Base-by-base conservation (phyloP, 2,113 vertebrate species). In the Junco hyemalis region DNA sequence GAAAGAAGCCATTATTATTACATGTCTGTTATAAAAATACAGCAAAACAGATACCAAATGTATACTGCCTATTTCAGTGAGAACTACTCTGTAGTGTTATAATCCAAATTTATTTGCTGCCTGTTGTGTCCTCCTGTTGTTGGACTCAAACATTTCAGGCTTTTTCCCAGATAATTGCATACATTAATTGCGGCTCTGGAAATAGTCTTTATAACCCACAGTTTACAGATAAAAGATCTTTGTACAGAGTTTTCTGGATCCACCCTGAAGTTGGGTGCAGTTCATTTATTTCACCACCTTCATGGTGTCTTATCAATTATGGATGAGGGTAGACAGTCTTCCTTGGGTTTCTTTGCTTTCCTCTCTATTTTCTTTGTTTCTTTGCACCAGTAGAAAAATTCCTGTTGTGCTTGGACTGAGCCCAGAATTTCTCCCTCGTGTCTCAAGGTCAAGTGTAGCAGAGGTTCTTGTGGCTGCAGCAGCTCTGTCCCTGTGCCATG, bases 251-350 rank as follows among this genome's bases (percentile, higher is more conserved):
- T 93, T 44, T 40, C 66, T 36, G 14, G 38, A 38, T 28, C 33
- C 3, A 5, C 12, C 38, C 38, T 5, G 23, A 51, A 57, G 14
- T 25, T 47, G 0, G 1, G 3, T 61, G 64, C 42, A 21, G 10
- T 14, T 61, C 4, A 9, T 50, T 45, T 42, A 14, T 79, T 80
- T 80, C 6, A 8, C 15, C 0, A 3, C 8, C 12, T 54, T 88
- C 8, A 7, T 23, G 36, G 25, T 64, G 26, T 36, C 65, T 72
- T 64, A n/a, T 50, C 47, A 70, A 14, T 73, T 44, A 50, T 13
- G 23, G 17, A 11, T 14, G 17, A 60, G 50, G 10, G 28, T 45
- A 80, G 59, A 65, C 25, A 16, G 20, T 28, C 36, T 48, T 50
- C 36, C 45, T 50, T 22, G 47, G 12, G 12, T 88, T 80, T 36